These are phyloP conservation scores for Columba guinea DNA, from an alignment of 2,797 vertebrate genomes.

Conservation along the genomic window DNA sequence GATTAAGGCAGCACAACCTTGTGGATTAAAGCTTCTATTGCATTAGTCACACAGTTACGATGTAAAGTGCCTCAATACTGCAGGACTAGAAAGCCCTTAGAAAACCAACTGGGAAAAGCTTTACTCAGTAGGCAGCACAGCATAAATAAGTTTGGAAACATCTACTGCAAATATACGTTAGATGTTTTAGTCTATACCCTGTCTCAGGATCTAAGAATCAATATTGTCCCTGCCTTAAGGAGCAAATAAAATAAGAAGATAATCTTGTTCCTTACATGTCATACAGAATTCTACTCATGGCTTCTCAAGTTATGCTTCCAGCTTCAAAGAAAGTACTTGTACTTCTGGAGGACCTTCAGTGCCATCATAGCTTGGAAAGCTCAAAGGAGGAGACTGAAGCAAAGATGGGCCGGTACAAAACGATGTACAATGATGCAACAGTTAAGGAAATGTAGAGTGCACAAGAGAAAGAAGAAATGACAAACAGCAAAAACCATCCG, in stretches of 20 bases:
- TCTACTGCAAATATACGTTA: constrained; percentile 27
- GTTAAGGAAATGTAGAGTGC: not conserved
- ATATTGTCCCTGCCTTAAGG: constrained; percentile 38
- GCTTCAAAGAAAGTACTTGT: not conserved
- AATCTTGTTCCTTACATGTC: constrained; percentile 33
- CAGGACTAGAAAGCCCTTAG: not conserved
- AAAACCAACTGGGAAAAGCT: constrained; percentile 18
- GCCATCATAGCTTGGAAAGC: not conserved
- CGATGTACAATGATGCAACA: not conserved
- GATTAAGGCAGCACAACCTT: not conserved
- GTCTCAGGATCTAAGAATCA: constrained; percentile 44
- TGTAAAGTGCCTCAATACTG: constrained; percentile 11
- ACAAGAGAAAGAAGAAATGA: not conserved
- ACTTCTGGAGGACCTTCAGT: not conserved
- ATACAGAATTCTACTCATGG: not conserved
- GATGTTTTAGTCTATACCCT: constrained; percentile 30
- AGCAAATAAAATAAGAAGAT: constrained; percentile 37
- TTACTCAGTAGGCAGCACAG: not conserved
- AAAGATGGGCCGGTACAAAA: not conserved
- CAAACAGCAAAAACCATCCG: not conserved
- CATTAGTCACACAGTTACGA: constrained; percentile 32
- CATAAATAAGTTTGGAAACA: constrained; percentile 16
- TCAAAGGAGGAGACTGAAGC: not conserved
- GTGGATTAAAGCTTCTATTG: constrained; percentile 28
- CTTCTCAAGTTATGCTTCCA: constrained; percentile 16